Percentiles rank a stretch among this genome's conserved stretches.
phyloP scores from a whole-genome alignment of 2,888 invertebrate genomes.

The Prenolepis imparis region DNA sequence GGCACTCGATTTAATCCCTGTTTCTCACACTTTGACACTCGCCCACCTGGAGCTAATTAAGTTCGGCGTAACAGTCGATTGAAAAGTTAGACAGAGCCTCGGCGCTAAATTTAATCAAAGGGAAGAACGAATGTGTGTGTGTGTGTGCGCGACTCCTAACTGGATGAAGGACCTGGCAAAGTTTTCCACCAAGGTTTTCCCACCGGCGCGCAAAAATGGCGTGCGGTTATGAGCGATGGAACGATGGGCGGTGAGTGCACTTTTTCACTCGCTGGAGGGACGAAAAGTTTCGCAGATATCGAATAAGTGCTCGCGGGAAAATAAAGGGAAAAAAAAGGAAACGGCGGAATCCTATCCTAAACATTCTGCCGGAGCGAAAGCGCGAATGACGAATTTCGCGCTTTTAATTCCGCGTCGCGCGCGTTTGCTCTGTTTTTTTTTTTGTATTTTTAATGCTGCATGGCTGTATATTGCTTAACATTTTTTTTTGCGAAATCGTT shows the following conservation, averaged over 20 bases:
- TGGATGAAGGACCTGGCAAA: constrained; percentile 68
- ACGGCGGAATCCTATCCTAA: constrained; percentile 7
- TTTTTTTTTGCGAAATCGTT: constrained; percentile 39
- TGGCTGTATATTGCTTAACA: constrained; percentile 36
- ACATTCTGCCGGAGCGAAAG: not conserved
- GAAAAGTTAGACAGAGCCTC: constrained; percentile 75
- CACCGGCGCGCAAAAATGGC: constrained; percentile 43
- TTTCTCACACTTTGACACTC: constrained; percentile 46
- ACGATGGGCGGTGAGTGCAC: constrained; percentile 37
- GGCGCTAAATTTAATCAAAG: constrained; percentile 79
- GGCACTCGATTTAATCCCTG: constrained; percentile 22
- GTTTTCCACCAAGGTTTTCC: constrained; percentile 59
- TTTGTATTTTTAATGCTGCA: not conserved
- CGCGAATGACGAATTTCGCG: constrained; percentile 39
- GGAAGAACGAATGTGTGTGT: constrained; percentile 64
- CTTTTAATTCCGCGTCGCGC: constrained; percentile 30
- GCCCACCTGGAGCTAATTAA: constrained; percentile 66
- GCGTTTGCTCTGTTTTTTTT: not conserved
- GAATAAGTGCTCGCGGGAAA: constrained; percentile 37
- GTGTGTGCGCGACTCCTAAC: constrained; percentile 51
- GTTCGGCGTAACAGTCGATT: constrained; percentile 77
- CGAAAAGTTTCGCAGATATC: constrained; percentile 47
- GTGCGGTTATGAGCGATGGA: constrained; percentile 55
- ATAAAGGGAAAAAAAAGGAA: constrained; percentile 23
- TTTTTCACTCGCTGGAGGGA: constrained; percentile 50